phyloP scores from a whole-genome alignment of 1,140 invertebrate genomes.

The Caenorhabditis latens region DNA sequence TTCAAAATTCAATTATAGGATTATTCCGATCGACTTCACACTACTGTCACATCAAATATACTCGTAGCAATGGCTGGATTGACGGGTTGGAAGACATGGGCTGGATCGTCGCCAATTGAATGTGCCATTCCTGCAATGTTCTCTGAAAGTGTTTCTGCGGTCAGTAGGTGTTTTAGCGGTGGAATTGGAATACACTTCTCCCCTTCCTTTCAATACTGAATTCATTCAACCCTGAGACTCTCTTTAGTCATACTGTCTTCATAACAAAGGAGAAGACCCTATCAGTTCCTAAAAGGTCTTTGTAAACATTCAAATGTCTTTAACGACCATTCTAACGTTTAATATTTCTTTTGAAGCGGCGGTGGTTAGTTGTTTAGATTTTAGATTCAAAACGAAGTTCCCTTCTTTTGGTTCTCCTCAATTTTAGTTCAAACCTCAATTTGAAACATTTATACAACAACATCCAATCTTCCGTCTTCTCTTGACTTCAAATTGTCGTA shows the following conservation, averaged over 20 bases:
- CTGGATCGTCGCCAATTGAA: conserved; percentile 52
- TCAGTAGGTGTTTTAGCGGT: neutral
- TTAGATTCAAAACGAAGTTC: neutral
- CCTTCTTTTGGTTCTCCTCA: neutral
- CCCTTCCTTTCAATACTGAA: too few relatives aligned
- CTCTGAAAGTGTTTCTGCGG: conserved; percentile 41
- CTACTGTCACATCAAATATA: conserved; percentile 61
- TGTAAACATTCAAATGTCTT: conserved; percentile 25
- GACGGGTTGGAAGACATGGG: conserved; percentile 51
- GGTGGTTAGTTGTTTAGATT: neutral
- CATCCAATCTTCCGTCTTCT: neutral
- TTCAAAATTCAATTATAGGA: conserved; percentile 16
- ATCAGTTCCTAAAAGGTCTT: neutral
- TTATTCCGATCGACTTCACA: conserved; percentile 60
- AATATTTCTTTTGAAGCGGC: conserved; percentile 19
- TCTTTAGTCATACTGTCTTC: too few relatives aligned
- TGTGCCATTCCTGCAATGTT: conserved; percentile 62
- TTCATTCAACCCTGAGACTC: too few relatives aligned
- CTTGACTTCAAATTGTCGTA: neutral
- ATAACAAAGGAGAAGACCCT: neutral
- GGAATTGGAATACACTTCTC: too few relatives aligned
- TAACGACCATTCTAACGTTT: conserved; percentile 3
- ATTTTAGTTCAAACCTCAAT: neutral
- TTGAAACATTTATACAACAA: neutral
- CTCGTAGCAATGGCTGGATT: conserved; percentile 49